phyloP scores from a whole-genome alignment of 2,113 vertebrate genomes.

The Centrocercus urophasianus region DNA sequence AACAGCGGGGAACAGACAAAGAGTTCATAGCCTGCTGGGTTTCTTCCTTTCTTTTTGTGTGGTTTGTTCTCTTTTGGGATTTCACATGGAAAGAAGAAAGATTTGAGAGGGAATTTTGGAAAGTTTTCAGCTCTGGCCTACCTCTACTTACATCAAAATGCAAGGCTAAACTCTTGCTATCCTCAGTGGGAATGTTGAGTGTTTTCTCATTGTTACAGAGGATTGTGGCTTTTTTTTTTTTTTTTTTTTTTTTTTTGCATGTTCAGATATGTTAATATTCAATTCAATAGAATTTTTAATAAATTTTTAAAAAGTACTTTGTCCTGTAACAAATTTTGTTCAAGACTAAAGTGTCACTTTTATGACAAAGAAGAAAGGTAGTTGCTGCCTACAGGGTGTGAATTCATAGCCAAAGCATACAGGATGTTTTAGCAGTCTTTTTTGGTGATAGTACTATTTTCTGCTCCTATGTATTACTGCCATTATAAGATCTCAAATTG shows the following conservation, averaged over 20 bases:
- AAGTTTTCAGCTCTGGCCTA: constrained; percentile 29
- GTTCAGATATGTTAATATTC: constrained; percentile 25
- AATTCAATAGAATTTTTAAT: constrained; percentile 12
- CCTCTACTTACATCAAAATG: not conserved
- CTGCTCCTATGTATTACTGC: not conserved
- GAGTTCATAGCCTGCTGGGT: constrained; percentile 7
- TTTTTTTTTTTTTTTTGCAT: too few relatives aligned
- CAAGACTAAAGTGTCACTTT: constrained; percentile 5
- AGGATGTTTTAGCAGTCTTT: not conserved
- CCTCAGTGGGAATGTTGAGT: not conserved
- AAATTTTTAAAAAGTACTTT: not conserved
- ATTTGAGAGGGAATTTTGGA: constrained; percentile 23
- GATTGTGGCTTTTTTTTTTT: not conserved
- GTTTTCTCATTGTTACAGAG: not conserved
- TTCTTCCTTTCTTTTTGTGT: constrained; percentile 41
- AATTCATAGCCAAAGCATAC: constrained; percentile 25
- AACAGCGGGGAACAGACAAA: not conserved
- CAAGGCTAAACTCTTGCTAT: not conserved
- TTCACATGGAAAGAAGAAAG: constrained; percentile 21
- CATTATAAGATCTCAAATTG: not conserved
- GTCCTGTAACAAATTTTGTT: constrained; percentile 16
- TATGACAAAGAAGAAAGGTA: not conserved
- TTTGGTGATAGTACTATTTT: not conserved
- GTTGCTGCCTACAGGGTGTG: not conserved
- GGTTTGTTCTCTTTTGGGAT: constrained; percentile 32